A percentile compares a stretch with the other conserved stretches of the same genome.
phyloP scores from a whole-genome alignment of 2,113 vertebrate species.

The Pelmatolapia mariae region DNA sequence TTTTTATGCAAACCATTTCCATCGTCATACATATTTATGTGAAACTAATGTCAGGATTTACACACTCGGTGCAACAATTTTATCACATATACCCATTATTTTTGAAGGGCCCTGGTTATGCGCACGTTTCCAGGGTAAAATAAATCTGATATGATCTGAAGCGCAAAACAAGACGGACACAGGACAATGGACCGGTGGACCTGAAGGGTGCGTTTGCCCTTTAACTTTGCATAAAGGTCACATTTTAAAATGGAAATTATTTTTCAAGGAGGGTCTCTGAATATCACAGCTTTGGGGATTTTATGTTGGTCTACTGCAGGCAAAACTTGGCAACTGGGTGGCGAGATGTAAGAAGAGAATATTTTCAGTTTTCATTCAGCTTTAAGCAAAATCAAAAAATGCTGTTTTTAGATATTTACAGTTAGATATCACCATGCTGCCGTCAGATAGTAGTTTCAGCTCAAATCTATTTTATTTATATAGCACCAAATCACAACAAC shows the following conservation, averaged over 20 bases:
- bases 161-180: background rate
- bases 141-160: background rate
- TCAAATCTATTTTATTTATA: background rate
- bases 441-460: background rate
- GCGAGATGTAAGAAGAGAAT: background rate
- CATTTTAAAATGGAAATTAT: constrained; percentile 1
- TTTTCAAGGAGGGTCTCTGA: background rate
- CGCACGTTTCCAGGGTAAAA: background rate
- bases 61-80: background rate
- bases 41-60: background rate
- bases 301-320: background rate
- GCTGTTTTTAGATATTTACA: background rate
- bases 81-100: background rate
- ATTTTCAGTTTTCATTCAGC: background rate
- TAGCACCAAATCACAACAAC: background rate
- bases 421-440: background rate
- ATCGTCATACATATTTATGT: background rate
- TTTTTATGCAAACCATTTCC: background rate
- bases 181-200: background rate
- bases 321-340: background rate
- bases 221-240: constrained; percentile 30
- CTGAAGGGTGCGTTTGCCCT: constrained; percentile 2
- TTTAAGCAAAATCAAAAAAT: background rate
- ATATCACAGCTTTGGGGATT: constrained; percentile 3
- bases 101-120: background rate